A percentile compares a stretch with the other conserved stretches of the same genome.
phyloP scores from a whole-genome alignment of 92 coral and sea anemone species.

The Parazoanthus swiftii region DNA sequence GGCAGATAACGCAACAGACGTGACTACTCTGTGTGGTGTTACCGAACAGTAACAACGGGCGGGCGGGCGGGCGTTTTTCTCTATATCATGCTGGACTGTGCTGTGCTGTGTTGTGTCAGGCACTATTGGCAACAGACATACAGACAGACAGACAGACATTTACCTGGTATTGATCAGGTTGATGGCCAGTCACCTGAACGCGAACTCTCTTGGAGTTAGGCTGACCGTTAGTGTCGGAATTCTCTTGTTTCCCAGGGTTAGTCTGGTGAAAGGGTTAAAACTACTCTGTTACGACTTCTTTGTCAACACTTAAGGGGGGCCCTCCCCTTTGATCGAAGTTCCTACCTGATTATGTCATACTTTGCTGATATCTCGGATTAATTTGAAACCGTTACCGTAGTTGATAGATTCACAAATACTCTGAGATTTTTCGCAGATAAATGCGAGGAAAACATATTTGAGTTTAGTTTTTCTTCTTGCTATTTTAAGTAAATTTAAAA shows the following conservation, averaged over 20 bases:
- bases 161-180: slow-evolving; percentile 93
- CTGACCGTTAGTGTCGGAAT: slow-evolving; percentile 86
- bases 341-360: too few species aligned
- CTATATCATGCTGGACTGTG: neutral
- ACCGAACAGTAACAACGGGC: neutral
- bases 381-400: too few species aligned
- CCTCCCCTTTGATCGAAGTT: too few species aligned
- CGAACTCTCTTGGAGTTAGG: slow-evolving; percentile 92
- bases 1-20: neutral
- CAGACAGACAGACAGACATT: slow-evolving; percentile 63
- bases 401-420: too few species aligned
- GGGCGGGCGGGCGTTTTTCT: neutral
- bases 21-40: neutral
- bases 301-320: neutral
- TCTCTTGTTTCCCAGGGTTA: slow-evolving; percentile 94
- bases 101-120: neutral
- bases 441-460: too few species aligned
- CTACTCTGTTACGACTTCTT: slow-evolving; percentile 18
- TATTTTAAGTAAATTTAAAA: too few species aligned
- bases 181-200: slow-evolving; percentile 77
- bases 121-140: slow-evolving; percentile 44
- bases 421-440: too few species aligned
- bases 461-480: too few species aligned
- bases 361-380: too few species aligned
- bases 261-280: slow-evolving; percentile 65